Base-by-base conservation (phyloP, 2,888 invertebrate genomes). In the Cabera pusaria region DNA sequence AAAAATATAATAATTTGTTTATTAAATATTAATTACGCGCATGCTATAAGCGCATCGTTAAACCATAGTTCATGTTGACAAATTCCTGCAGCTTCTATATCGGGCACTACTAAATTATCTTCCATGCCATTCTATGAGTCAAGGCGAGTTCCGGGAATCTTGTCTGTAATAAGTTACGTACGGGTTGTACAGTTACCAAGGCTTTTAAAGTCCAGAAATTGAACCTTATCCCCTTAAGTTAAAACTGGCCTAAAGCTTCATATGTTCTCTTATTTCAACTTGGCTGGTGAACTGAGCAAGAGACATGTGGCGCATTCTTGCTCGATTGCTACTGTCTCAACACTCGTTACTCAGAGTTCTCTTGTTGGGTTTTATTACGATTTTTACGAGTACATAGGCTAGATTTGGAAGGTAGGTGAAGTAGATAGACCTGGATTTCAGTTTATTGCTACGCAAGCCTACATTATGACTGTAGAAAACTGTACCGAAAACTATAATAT, bases 71-170 rank as follows among this genome's bases (percentile, higher is more conserved):
- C 49, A 56, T 38, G 53, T 57, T 56, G 54, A 62, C 55, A 53
- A 58, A 72, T 72, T 70, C 71, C 31, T 24, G 23, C 68, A 61
- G 55, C 49, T 63, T 72, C 73, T 78, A 77, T 72, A 76, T 74
- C 64, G 61, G 60, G 67, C 58, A 54, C 56, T 54, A 64, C 65
- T 68, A 64, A 72, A 71, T 72, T 70, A 72, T 69, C 64, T 65
- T 71, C 62, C 62, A 64, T 66, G 58, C 59, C 65, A 62, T 67
- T 64, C 61, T 57, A 64, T 76, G 78, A 75, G 56, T 75, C 77
- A 76, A 59, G 21, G 38, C 64, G 56, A 60, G 69, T 78, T 77
- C 78, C 59, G 53, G 68, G 78, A 78, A 76, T 62, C 54, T 54
- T 61, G 41, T 35, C 52, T 54, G 69, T 59, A 63, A 65, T 66